Base-by-base conservation (phyloP, 53 echinoderm and acorn worm genomes). In the Henricia sp. region DNA sequence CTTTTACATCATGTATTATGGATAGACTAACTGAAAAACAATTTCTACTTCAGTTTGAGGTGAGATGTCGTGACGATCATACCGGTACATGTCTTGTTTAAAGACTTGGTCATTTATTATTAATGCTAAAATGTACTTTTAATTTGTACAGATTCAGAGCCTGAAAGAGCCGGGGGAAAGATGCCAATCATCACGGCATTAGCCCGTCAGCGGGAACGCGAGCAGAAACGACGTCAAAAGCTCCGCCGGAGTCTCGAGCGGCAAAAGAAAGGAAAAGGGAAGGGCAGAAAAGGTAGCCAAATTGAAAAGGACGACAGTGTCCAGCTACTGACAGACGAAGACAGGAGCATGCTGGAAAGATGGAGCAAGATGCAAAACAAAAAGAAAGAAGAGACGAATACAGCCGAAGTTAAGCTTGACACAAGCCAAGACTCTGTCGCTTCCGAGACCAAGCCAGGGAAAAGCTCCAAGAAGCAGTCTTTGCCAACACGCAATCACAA, bases 141-240 rank as follows among this genome's bases (percentile, higher is more conserved):
- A 42, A 1, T 34, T 50, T 44, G n/a, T 35, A 63, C 64, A 80
- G 80, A 80, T 43, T 80, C 80, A 21, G 65, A 80, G 50, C 44
- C 46, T n/a, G 80, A 84, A 17, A 91, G 83, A 77, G 91, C 89
- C 16, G 92, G 89, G 0, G 87, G 89, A 0, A 95, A 95, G 67
- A 88, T 89, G 87, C 87, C 95, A 2, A 89, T 95, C 71, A 28
- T 27, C 36, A 95, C 92, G 3, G 99, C 99, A 1, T 70, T 87
- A 9, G 74, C 91, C 44, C 88, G 99, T 72, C 99, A 99, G 37
- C 71, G 91, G 50, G 99, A 99, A 54, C 85, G 99, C 4, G 99
- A 99, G 68, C 94, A 91, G 55, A 94, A 94, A 36, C 43, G 94
- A 58, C 71, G 87, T 11, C 82, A 80, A 24, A 89, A 91, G 55